Conservation (phyloP, 2,797 vertebrate species). For the Sebastes diploproa region DNA sequence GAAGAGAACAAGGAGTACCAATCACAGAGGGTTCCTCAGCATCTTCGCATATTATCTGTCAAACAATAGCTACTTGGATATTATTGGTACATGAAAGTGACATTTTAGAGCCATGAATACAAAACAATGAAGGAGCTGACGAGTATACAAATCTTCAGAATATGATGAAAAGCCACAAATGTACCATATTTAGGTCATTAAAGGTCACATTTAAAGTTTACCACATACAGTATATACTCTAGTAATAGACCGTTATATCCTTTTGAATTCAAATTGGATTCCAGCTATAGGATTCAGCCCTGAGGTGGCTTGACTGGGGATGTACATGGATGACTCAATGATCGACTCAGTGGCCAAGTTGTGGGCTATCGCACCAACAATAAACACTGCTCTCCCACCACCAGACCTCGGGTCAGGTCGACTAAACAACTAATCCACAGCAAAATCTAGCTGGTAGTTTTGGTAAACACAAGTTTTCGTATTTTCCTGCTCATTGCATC, state of each 20-base stretch:
- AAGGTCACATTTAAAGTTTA: neutral
- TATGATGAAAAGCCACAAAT: neutral
- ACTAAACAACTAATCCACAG: neutral
- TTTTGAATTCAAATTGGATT: neutral
- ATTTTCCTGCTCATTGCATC: neutral
- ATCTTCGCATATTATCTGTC: neutral
- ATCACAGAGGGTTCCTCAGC: neutral
- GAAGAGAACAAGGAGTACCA: neutral
- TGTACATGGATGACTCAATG: constrained; percentile 48
- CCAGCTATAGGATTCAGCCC: neutral
- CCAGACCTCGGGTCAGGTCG: constrained; percentile 22
- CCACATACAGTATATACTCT: neutral
- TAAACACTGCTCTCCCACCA: constrained; percentile 54
- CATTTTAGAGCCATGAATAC: neutral
- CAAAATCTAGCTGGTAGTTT: neutral
- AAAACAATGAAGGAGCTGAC: neutral
- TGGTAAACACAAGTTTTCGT: neutral
- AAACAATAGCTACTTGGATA: neutral
- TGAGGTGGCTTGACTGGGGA: neutral
- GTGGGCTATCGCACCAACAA: constrained; percentile 36
- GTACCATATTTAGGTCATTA: neutral
- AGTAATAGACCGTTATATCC: neutral
- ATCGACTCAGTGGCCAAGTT: constrained; percentile 36
- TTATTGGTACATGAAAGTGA: neutral
- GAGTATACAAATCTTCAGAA: neutral